Evolutionary conservation across 2,888 invertebrate species (phyloP).

Genomic region (Mesopsocus fuscifrons): DNA sequence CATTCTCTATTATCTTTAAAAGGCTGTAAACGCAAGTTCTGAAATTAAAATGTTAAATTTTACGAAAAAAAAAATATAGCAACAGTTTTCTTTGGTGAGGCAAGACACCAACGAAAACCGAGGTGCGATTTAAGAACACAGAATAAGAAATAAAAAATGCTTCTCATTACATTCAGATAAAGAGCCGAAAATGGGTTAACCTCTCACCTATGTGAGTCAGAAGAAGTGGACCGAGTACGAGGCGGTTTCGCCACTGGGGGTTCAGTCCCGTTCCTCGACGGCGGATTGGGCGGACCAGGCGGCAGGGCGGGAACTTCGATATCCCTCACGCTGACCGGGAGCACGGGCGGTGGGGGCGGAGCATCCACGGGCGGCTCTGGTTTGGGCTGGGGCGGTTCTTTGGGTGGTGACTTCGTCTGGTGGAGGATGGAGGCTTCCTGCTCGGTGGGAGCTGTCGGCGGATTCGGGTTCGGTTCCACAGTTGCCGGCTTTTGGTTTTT

Average conservation of each 20-base stretch:
- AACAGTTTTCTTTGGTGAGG: too few relatives aligned
- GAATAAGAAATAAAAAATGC: neutral
- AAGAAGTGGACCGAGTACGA: neutral
- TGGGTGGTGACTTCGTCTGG: neutral
- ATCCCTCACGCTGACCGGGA: neutral
- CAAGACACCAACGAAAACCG: too few relatives aligned
- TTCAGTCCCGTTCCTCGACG: too few relatives aligned
- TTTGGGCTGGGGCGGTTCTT: neutral
- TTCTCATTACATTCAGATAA: neutral
- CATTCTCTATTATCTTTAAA: too few relatives aligned
- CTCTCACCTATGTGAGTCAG: neutral
- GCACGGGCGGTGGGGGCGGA: neutral
- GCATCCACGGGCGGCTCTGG: neutral
- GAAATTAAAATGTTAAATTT: too few relatives aligned
- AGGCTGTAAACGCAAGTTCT: too few relatives aligned
- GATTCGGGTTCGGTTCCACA: conserved; percentile 17
- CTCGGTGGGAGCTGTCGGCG: neutral
- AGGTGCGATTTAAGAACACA: too few relatives aligned
- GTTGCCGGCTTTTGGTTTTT: conserved; percentile 10
- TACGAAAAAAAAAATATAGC: too few relatives aligned
- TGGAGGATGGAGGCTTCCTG: too few relatives aligned
- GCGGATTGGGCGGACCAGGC: neutral
- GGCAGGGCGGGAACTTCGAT: neutral
- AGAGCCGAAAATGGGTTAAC: too few relatives aligned
- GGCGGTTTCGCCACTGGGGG: neutral